phyloP scores from a whole-genome alignment of 1,140 invertebrate species.

The Trachymyrmex cornetzi region DNA sequence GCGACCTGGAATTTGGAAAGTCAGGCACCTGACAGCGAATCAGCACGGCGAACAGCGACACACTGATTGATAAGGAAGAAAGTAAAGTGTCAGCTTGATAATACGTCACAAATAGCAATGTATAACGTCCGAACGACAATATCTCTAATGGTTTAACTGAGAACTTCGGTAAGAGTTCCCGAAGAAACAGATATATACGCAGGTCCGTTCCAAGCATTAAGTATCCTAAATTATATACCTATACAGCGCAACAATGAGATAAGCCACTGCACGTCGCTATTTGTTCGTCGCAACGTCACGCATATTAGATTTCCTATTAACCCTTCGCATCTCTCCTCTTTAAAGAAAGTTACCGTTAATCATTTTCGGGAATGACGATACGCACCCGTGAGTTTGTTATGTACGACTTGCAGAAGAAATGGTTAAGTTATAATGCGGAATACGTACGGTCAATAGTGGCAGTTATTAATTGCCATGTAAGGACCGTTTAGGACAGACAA shows the following conservation, averaged over 20 bases:
- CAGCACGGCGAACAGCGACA: slow-evolving; percentile 40
- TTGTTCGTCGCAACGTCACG: slow-evolving; percentile 18
- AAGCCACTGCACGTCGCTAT: slow-evolving; percentile 39
- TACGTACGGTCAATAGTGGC: not conserved
- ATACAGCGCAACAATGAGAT: slow-evolving; percentile 37
- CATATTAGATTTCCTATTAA: slow-evolving; percentile 25
- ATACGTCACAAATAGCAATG: slow-evolving; percentile 79
- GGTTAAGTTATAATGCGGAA: not conserved
- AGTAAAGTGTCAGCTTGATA: slow-evolving; percentile 63
- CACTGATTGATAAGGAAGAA: slow-evolving; percentile 58
- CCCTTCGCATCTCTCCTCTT: slow-evolving; percentile 13
- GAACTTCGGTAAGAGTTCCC: slow-evolving; percentile 54
- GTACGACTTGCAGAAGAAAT: not conserved
- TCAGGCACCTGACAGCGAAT: slow-evolving; percentile 8
- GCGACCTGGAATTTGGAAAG: not conserved
- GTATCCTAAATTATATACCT: slow-evolving; percentile 41
- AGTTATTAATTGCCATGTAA: not conserved
- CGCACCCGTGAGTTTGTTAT: not conserved
- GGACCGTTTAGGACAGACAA: not conserved
- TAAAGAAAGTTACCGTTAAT: slow-evolving; percentile 2
- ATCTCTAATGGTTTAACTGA: slow-evolving; percentile 80
- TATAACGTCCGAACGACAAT: slow-evolving; percentile 86
- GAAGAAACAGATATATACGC: slow-evolving; percentile 43
- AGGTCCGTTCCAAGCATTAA: slow-evolving; percentile 7
- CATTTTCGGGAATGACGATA: not conserved